A percentile compares a stretch with the other conserved stretches of the same genome.
Evolutionary conservation across 2,797 vertebrate genomes (phyloP).

Genomic region (Decapterus maruadsi): DNA sequence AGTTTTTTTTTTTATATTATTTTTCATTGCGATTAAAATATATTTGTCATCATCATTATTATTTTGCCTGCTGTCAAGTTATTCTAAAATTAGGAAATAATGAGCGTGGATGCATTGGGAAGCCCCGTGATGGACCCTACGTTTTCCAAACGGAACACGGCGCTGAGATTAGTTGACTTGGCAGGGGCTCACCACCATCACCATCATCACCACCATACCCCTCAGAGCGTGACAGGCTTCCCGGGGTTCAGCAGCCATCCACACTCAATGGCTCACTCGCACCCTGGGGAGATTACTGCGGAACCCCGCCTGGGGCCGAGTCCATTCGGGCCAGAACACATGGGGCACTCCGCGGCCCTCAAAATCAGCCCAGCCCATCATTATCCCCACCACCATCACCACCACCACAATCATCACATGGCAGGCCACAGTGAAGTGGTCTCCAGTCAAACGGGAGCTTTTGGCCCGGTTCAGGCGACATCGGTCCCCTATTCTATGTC

Average conservation of each 20-base stretch:
- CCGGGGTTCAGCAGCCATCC: conserved; percentile 92
- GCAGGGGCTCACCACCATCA: conserved; percentile 90
- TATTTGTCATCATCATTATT: conserved; percentile 90
- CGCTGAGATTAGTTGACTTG: conserved; percentile 94
- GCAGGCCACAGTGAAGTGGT: conserved; percentile 93
- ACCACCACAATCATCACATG: conserved; percentile 93
- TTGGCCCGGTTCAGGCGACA: conserved; percentile 90
- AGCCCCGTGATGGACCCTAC: conserved; percentile 92
- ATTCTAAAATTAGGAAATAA: conserved; percentile 91
- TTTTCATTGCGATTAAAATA: conserved; percentile 90
- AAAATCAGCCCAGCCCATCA: conserved; percentile 95
- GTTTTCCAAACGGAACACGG: conserved; percentile 93
- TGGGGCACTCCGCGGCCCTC: conserved; percentile 93
- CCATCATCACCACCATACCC: conserved; percentile 91
- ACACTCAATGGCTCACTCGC: conserved; percentile 90
- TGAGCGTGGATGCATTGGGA: conserved; percentile 92
- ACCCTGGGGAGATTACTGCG: conserved; percentile 91
- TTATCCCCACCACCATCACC: conserved; percentile 91
- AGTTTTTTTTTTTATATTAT: conserved; percentile 80
- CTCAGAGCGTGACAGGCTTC: conserved; percentile 94
- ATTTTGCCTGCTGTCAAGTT: conserved; percentile 93
- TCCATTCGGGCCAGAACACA: conserved; percentile 94
- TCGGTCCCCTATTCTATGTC: conserved; percentile 88
- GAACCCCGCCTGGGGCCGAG: conserved; percentile 92
- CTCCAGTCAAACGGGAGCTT: conserved; percentile 93